phyloP scores from a whole-genome alignment of 2,797 vertebrate genomes.

The Sebastes aleutianus region DNA sequence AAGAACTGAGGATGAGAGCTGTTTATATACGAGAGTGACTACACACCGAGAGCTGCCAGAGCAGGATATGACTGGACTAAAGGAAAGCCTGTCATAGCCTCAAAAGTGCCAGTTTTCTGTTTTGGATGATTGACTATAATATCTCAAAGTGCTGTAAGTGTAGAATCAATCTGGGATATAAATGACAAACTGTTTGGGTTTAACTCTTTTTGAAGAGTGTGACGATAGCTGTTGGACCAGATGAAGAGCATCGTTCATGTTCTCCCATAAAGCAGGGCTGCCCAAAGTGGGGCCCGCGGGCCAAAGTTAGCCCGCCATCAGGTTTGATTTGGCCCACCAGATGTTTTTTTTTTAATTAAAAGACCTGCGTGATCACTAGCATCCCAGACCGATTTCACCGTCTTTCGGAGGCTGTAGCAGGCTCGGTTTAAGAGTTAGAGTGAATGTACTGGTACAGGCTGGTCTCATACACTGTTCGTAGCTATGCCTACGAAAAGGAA shows the following conservation, averaged over 20 bases:
- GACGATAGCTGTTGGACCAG: background rate
- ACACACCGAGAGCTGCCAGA: constrained; percentile 40
- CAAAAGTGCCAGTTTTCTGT: constrained; percentile 21
- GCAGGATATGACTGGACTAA: constrained; percentile 48
- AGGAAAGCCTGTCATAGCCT: constrained; percentile 40
- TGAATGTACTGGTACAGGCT: too few species aligned
- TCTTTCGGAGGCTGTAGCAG: too few species aligned
- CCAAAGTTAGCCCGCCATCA: too few species aligned
- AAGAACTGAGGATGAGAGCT: constrained; percentile 61
- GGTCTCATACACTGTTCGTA: too few species aligned
- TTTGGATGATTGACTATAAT: constrained; percentile 28
- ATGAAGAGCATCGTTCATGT: background rate
- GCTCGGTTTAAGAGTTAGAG: too few species aligned
- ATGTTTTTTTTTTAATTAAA: too few species aligned
- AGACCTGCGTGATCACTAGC: too few species aligned
- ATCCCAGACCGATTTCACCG: too few species aligned
- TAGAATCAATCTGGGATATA: constrained; percentile 21
- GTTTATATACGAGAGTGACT: constrained; percentile 50
- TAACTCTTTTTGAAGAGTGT: background rate
- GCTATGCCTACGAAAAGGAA: too few species aligned
- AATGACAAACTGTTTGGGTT: constrained; percentile 28
- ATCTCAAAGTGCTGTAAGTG: constrained; percentile 6
- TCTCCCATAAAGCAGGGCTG: background rate
- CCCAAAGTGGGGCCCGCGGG: too few species aligned
- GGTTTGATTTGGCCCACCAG: too few species aligned